Conservation (phyloP, 2,113 vertebrate genomes). For the Acanthisitta chloris region DNA sequence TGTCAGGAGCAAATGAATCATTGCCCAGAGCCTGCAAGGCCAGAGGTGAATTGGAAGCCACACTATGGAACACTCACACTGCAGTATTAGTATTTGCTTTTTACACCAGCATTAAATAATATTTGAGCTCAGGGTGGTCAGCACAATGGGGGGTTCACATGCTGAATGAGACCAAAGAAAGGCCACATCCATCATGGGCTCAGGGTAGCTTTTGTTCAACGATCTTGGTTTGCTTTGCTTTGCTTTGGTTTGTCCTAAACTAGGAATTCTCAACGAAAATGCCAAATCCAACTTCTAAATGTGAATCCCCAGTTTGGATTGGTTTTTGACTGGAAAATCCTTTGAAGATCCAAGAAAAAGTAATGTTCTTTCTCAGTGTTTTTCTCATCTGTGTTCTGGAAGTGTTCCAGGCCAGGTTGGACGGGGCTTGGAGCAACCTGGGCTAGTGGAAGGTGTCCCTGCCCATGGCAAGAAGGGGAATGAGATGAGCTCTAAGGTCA, state of each 20-base stretch:
- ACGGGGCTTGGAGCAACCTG: neutral
- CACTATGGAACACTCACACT: slow-evolving; percentile 63
- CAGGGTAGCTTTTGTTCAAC: neutral
- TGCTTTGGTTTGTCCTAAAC: neutral
- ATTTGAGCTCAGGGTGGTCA: slow-evolving; percentile 49
- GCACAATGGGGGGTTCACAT: slow-evolving; percentile 28
- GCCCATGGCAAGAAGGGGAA: neutral
- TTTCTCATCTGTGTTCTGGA: neutral
- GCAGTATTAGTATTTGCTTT: slow-evolving; percentile 69
- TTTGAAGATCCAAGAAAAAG: neutral
- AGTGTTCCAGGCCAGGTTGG: neutral
- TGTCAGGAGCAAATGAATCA: slow-evolving; percentile 77
- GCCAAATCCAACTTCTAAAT: neutral
- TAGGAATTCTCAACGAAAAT: neutral
- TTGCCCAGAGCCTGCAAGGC: slow-evolving; percentile 66
- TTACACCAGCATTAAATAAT: slow-evolving; percentile 62
- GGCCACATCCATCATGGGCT: slow-evolving; percentile 26
- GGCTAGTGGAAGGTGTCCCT: neutral
- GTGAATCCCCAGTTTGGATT: neutral
- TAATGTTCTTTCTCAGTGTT: neutral
- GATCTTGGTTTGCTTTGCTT: neutral
- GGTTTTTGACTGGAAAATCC: neutral
- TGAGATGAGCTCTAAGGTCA: neutral
- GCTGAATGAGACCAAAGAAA: slow-evolving; percentile 42
- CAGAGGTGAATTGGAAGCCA: slow-evolving; percentile 63